phyloP scores from a whole-genome alignment of 2,113 vertebrate species.

The Mormyrus iriodes region DNA sequence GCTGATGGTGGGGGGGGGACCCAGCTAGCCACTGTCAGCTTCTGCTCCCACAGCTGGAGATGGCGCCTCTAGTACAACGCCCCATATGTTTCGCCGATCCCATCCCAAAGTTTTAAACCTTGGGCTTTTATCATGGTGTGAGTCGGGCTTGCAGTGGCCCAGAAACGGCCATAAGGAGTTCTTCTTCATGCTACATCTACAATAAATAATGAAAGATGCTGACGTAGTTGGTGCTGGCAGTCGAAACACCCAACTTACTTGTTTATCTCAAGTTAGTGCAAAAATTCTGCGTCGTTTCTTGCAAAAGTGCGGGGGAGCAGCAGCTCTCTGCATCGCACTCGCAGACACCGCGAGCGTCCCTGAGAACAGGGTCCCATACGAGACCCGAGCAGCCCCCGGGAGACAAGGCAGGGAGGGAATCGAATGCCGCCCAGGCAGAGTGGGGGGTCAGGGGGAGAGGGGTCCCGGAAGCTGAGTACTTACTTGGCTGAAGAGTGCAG shows the following conservation, averaged over 20 bases:
- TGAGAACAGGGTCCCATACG: background rate
- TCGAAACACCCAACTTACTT: background rate
- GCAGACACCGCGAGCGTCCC: background rate
- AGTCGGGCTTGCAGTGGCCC: background rate
- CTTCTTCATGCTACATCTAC: background rate
- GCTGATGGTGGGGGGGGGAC: too few relatives aligned
- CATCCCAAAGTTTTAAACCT: background rate
- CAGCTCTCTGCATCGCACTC: background rate
- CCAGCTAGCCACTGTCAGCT: background rate
- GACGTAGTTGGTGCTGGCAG: background rate
- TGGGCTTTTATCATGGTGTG: background rate
- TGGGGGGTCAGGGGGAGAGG: background rate
- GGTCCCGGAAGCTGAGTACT: conserved; percentile 6
- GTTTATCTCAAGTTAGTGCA: background rate
- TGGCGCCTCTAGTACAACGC: background rate
- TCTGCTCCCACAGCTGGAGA: background rate
- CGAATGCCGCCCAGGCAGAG: background rate
- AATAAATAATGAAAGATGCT: background rate
- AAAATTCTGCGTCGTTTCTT: background rate
- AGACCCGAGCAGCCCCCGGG: background rate
- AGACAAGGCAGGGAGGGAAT: background rate
- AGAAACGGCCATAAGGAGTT: background rate
- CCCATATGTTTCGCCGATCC: background rate
- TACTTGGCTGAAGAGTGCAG: conserved; percentile 8
- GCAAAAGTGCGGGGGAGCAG: background rate